Conservation (phyloP, 2,113 vertebrate genomes). For the Drymodes brunneopygia region DNA sequence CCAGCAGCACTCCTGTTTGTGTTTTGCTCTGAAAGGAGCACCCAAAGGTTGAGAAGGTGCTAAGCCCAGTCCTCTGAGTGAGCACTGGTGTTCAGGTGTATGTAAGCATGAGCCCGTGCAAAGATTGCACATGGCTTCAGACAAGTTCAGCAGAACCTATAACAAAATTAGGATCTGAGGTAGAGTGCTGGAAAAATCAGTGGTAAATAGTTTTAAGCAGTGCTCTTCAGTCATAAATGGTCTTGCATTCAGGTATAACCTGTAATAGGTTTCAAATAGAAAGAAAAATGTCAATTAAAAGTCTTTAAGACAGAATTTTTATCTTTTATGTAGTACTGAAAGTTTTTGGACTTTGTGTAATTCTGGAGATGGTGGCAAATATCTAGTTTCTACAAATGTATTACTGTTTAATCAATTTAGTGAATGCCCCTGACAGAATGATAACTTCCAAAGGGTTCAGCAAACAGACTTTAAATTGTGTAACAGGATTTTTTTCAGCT, state of each 20-base stretch:
- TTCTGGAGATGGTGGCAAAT: neutral
- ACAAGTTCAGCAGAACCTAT: neutral
- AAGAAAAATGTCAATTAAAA: neutral
- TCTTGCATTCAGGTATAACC: neutral
- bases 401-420: neutral
- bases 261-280: neutral
- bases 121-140: accelerated
- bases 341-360: neutral
- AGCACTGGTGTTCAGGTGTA: accelerated
- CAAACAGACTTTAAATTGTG: neutral
- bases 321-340: neutral
- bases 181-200: neutral
- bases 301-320: neutral
- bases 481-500: neutral
- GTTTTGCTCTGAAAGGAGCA: neutral
- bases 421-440: neutral
- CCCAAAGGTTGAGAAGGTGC: accelerated
- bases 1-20: accelerated
- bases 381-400: neutral
- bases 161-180: neutral
- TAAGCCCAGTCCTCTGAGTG: neutral
- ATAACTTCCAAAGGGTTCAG: neutral
- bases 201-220: neutral
- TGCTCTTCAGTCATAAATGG: neutral
- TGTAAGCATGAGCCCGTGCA: accelerated